Evolutionary conservation across 1,140 invertebrate genomes (phyloP).

Genomic region (Druon quercuslanigerum): DNA sequence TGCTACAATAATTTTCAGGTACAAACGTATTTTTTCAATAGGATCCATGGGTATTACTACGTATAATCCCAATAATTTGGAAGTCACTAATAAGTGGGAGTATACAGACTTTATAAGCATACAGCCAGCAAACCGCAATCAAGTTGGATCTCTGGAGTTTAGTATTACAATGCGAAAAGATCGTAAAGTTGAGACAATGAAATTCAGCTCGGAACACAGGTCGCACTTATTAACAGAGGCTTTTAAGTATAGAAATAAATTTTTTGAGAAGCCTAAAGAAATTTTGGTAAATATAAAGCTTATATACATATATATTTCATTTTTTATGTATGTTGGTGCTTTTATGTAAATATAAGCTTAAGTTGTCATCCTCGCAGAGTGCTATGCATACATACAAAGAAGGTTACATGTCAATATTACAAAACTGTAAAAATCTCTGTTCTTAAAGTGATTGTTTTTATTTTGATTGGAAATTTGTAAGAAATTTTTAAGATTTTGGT

Average conservation of each 20-base stretch:
- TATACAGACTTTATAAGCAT: conserved; percentile 89
- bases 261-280: conserved; percentile 88
- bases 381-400: too few relatives aligned
- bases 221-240: conserved; percentile 94
- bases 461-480: too few relatives aligned
- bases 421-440: too few relatives aligned
- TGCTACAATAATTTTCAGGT: conserved; percentile 77
- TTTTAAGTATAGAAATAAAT: conserved; percentile 86
- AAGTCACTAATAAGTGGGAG: conserved; percentile 97
- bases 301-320: neutral
- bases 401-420: too few relatives aligned
- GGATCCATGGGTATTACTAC: conserved; percentile 97
- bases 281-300: conserved; percentile 77
- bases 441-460: too few relatives aligned
- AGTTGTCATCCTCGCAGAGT: too few relatives aligned
- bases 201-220: conserved; percentile 97
- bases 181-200: conserved; percentile 95
- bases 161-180: conserved; percentile 92
- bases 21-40: conserved; percentile 98
- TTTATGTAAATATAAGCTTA: too few relatives aligned
- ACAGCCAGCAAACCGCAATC: conserved; percentile 78
- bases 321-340: too few relatives aligned
- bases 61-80: conserved; percentile 95
- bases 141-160: conserved; percentile 83
- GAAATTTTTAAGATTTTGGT: too few relatives aligned